These are phyloP conservation scores for Dasyornis broadbenti DNA, from an alignment of 2,113 vertebrate species.

Conservation along the genomic window DNA sequence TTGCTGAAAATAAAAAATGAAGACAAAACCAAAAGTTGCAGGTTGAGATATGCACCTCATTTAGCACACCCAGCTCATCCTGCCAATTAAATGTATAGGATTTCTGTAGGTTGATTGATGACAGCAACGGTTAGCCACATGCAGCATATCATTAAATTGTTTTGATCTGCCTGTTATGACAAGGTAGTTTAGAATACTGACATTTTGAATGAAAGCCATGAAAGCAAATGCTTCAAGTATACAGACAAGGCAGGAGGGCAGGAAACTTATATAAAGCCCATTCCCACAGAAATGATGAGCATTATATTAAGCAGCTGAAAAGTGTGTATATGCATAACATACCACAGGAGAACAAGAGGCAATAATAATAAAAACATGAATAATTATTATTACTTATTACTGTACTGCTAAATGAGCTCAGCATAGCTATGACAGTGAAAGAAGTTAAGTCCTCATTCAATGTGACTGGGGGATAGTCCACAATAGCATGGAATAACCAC, in stretches of 20 bases:
- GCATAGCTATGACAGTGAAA: background rate
- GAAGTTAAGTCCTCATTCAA: background rate
- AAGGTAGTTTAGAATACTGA: background rate
- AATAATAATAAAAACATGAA: background rate
- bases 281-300: background rate
- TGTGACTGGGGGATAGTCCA: rapidly evolving
- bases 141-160: background rate
- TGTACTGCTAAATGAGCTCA: background rate
- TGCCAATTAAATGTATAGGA: background rate
- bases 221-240: background rate
- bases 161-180: background rate
- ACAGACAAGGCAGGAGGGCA: background rate
- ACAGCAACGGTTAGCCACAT: background rate
- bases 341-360: background rate
- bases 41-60: background rate
- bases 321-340: background rate
- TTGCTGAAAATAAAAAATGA: background rate
- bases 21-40: background rate
- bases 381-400: background rate
- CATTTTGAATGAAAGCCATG: background rate
- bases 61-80: background rate
- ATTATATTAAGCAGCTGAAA: background rate
- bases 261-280: background rate
- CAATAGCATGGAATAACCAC: background rate
- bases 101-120: background rate